These are phyloP conservation scores for Campoletis sonorensis DNA, from an alignment of 1,140 invertebrate species.

Conservation along the genomic window DNA sequence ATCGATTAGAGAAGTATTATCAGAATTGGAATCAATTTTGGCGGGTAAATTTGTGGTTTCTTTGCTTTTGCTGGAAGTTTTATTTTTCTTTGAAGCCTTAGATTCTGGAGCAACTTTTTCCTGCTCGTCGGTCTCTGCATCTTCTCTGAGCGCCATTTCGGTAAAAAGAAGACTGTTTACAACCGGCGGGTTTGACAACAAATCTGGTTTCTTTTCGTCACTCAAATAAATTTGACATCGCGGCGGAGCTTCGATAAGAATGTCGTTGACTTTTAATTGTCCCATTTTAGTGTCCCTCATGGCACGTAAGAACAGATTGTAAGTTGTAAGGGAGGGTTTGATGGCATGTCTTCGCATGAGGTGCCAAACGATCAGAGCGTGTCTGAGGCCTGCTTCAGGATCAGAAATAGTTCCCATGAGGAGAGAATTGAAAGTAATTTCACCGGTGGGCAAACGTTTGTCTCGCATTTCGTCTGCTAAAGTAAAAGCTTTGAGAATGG, in stretches of 20 bases:
- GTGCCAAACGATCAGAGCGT: constrained; percentile 90
- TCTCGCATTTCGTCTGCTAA: constrained; percentile 90
- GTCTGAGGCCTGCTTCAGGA: constrained; percentile 86
- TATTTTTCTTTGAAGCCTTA: too few relatives aligned
- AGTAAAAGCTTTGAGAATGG: constrained; percentile 85
- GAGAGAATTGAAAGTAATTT: constrained; percentile 86
- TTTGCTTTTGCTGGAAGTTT: neutral
- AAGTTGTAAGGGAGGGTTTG: constrained; percentile 83
- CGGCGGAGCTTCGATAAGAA: constrained; percentile 58
- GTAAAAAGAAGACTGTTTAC: constrained; percentile 50
- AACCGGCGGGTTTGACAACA: constrained; percentile 64
- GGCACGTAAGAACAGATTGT: constrained; percentile 88
- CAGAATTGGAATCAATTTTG: neutral
- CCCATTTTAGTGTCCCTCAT: constrained; percentile 89
- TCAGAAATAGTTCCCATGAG: constrained; percentile 89
- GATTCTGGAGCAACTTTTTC: too few relatives aligned
- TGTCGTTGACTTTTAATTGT: constrained; percentile 78
- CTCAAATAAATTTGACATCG: constrained; percentile 47
- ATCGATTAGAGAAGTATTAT: neutral
- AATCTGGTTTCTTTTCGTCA: constrained; percentile 59
- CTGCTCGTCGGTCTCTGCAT: neutral
- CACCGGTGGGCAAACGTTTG: constrained; percentile 80
- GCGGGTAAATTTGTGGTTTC: constrained; percentile 7
- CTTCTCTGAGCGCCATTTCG: neutral
- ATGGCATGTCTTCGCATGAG: constrained; percentile 84